phyloP scores from a whole-genome alignment of 2,797 vertebrate genomes.

The Rhodeus uyekii region DNA sequence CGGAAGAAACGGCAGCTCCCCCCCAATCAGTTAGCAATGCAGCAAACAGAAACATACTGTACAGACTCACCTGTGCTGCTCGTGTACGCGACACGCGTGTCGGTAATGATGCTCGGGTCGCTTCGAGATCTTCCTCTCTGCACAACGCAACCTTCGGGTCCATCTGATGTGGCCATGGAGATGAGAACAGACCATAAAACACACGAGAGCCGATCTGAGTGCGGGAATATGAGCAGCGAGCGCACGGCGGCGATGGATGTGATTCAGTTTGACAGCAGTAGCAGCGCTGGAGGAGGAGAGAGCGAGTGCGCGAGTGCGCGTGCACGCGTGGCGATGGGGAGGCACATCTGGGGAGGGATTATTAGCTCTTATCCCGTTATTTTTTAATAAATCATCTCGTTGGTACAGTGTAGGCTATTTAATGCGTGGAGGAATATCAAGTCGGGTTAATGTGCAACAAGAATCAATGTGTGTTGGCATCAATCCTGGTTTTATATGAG shows the following conservation, averaged over 20 bases:
- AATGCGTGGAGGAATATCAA: no score
- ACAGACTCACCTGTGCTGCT: slow-evolving; percentile 81
- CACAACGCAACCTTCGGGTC: slow-evolving; percentile 81
- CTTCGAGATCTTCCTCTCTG: slow-evolving; percentile 91
- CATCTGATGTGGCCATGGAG: slow-evolving; percentile 88
- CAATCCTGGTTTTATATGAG: neutral
- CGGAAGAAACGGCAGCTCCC: neutral
- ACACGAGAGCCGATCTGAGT: slow-evolving; percentile 56
- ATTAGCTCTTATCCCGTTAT: neutral
- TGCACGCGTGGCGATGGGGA: neutral
- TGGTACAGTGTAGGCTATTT: neutral
- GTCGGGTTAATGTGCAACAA: neutral
- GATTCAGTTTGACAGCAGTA: slow-evolving; percentile 54
- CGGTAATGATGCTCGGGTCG: slow-evolving; percentile 91
- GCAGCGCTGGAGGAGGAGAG: slow-evolving; percentile 42
- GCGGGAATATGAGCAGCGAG: slow-evolving; percentile 71
- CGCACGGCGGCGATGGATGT: slow-evolving; percentile 43
- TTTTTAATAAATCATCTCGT: neutral
- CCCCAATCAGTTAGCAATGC: neutral
- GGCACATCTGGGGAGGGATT: neutral
- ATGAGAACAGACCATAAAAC: slow-evolving; percentile 29
- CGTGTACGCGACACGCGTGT: slow-evolving; percentile 77
- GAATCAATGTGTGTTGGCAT: neutral
- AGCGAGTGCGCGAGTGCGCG: slow-evolving; percentile 31
- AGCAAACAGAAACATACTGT: neutral